Percentiles rank a stretch among this genome's conserved stretches.
Evolutionary conservation across 2,888 invertebrate genomes (phyloP).

Genomic region (Dione vanillae): DNA sequence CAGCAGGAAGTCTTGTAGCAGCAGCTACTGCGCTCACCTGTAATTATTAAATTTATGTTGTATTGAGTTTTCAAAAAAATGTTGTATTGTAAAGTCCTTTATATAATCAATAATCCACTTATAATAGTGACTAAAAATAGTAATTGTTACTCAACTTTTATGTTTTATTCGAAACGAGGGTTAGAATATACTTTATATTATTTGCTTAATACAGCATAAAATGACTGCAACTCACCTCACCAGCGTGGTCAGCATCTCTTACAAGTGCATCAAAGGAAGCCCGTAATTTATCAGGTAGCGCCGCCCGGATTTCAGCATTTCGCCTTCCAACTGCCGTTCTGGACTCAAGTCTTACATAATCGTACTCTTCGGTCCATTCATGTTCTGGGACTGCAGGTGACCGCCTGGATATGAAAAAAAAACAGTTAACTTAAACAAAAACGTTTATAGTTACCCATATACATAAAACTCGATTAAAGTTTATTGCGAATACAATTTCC

Average conservation of each 20-base stretch:
- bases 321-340: slow-evolving; percentile 88
- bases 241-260: slow-evolving; percentile 87
- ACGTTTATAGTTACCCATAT: neutral
- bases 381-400: slow-evolving; percentile 74
- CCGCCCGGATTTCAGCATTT: slow-evolving; percentile 89
- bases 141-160: no score
- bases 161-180: no score
- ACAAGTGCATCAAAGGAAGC: slow-evolving; percentile 90
- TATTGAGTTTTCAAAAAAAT: neutral
- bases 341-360: slow-evolving; percentile 94
- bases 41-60: neutral
- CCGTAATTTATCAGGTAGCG: slow-evolving; percentile 88
- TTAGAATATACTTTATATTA: no score
- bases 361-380: slow-evolving; percentile 93
- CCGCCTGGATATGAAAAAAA: slow-evolving; percentile 56
- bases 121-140: neutral
- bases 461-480: neutral
- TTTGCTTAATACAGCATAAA: neutral
- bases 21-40: slow-evolving; percentile 81
- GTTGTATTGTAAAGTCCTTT: neutral
- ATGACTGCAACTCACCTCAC: slow-evolving; percentile 61
- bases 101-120: neutral
- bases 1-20: slow-evolving; percentile 86
- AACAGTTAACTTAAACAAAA: neutral
- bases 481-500: neutral